Evolutionary conservation across 2,888 invertebrate genomes (phyloP).

Genomic region (Abrostola triplasia): DNA sequence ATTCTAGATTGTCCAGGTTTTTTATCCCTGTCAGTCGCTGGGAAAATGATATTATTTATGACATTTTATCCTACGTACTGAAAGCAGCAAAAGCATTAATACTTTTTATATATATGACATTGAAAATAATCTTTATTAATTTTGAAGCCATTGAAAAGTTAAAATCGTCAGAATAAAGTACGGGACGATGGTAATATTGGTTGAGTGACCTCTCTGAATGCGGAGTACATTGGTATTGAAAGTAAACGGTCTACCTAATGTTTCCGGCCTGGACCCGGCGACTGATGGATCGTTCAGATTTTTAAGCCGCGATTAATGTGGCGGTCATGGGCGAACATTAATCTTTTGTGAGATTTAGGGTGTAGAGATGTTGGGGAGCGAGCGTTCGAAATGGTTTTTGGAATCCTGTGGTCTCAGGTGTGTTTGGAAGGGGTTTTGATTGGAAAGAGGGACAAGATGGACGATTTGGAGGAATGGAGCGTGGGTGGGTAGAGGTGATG

Average conservation of each 20-base stretch:
- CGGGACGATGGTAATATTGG: conserved; percentile 14
- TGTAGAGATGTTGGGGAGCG: not conserved
- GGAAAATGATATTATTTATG: not conserved
- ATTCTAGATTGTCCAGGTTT: too few relatives aligned
- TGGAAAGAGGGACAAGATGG: not conserved
- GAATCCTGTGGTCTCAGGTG: not conserved
- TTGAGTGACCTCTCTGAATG: conserved; percentile 27
- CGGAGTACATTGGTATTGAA: conserved; percentile 53
- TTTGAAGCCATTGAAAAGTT: not conserved
- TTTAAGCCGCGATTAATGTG: conserved; percentile 56
- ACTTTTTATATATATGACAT: not conserved
- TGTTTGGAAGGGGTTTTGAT: not conserved
- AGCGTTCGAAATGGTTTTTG: not conserved
- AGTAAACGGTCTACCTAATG: conserved; percentile 54
- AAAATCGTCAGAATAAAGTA: not conserved
- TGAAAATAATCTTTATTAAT: too few relatives aligned
- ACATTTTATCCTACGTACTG: too few relatives aligned
- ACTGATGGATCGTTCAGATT: conserved; percentile 49
- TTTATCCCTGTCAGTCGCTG: too few relatives aligned
- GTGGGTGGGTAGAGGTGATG: too few relatives aligned
- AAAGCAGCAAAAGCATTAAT: too few relatives aligned
- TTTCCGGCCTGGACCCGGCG: conserved; percentile 38
- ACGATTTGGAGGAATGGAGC: too few relatives aligned
- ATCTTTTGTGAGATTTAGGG: conserved; percentile 26
- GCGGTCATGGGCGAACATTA: conserved; percentile 36